Evolutionary conservation across 2,888 invertebrate species (phyloP).

Genomic region (Sphaerophoria rueppellii): DNA sequence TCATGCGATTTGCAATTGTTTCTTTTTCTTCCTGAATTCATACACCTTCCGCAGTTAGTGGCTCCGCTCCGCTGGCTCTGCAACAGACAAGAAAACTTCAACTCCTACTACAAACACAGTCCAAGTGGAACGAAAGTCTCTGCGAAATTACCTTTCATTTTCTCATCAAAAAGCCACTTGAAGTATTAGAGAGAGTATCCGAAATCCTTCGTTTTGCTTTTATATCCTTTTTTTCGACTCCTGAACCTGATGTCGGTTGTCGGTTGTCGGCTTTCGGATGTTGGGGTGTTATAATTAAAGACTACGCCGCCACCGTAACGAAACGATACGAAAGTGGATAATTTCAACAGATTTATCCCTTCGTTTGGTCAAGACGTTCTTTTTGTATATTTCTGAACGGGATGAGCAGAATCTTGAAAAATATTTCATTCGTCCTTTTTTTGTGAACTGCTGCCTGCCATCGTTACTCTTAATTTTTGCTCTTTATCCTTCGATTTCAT

Average conservation of each 20-base stretch:
- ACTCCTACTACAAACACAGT: slow-evolving; percentile 11
- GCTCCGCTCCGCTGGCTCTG: neutral
- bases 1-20: slow-evolving; percentile 60
- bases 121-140: slow-evolving; percentile 72
- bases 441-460: slow-evolving; percentile 22
- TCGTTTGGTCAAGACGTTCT: slow-evolving; percentile 69
- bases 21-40: neutral
- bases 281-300: slow-evolving; percentile 71
- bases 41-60: slow-evolving; percentile 2
- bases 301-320: slow-evolving; percentile 35
- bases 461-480: slow-evolving; percentile 64
- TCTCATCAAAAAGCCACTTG: slow-evolving; percentile 81
- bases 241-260: slow-evolving; percentile 11
- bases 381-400: slow-evolving; percentile 13
- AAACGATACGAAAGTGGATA: slow-evolving; percentile 68
- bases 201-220: slow-evolving; percentile 20
- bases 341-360: slow-evolving; percentile 74
- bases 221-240: slow-evolving; percentile 41
- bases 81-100: slow-evolving; percentile 36
- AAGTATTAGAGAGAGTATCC: slow-evolving; percentile 73
- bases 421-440: slow-evolving; percentile 4
- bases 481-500: slow-evolving; percentile 74
- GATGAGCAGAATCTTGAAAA: slow-evolving; percentile 26
- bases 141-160: slow-evolving; percentile 81
- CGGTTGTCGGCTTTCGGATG: slow-evolving; percentile 24